phyloP scores from a whole-genome alignment of 2,113 vertebrate genomes.

The Catharus bicknelli region DNA sequence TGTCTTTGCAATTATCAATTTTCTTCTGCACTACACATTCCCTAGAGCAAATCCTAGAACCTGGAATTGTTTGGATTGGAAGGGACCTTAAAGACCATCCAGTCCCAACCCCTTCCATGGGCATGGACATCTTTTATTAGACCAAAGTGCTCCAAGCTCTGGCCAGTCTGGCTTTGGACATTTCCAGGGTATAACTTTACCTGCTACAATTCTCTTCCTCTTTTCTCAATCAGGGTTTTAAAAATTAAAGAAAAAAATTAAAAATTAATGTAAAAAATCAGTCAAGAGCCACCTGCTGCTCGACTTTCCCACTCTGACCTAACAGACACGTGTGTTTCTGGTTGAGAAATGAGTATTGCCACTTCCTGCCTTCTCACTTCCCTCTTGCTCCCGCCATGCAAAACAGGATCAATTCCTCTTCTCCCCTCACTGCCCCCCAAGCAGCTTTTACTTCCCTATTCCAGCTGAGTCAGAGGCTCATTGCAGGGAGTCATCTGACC shows the following conservation, averaged over 20 bases:
- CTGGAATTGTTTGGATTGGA: background rate
- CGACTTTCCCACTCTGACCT: background rate
- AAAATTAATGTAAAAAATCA: background rate
- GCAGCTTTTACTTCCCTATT: constrained; percentile 14
- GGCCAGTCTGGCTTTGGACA: background rate
- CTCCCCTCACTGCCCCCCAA: background rate
- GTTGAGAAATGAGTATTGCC: background rate
- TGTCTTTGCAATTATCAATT: background rate
- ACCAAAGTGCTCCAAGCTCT: background rate
- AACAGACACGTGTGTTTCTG: fast-evolving
- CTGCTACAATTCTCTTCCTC: background rate
- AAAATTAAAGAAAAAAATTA: background rate
- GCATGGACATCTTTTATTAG: background rate
- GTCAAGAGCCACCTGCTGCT: background rate
- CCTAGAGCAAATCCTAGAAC: background rate
- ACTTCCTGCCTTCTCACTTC: background rate
- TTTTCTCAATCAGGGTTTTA: background rate
- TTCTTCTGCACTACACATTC: fast-evolving
- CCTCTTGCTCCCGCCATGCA: fast-evolving
- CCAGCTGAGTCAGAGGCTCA: background rate
- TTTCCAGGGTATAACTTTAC: background rate
- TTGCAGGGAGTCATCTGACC: background rate
- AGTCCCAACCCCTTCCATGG: background rate
- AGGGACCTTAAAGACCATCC: background rate
- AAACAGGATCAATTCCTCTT: background rate